Conservation (phyloP, 2,888 invertebrate species). For the Erebia palarica region DNA sequence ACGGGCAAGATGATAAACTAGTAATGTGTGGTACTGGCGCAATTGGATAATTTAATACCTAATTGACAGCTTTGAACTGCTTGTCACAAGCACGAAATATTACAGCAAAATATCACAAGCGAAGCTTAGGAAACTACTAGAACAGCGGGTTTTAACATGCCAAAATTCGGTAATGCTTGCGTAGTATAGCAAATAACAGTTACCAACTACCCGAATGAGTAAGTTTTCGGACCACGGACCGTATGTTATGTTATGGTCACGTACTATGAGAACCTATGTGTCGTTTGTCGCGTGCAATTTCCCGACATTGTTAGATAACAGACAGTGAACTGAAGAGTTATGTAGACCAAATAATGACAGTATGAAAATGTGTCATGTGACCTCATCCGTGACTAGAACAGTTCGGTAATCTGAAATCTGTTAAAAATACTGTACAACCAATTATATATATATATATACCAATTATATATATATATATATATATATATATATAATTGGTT, state of each 20-base stretch:
- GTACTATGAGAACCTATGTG: constrained; percentile 4
- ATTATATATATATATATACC: no score
- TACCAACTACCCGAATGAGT: neutral
- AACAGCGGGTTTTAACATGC: constrained; percentile 10
- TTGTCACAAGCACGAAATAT: constrained; percentile 12
- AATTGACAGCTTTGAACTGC: neutral
- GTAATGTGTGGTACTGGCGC: no score
- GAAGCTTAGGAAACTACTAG: constrained; percentile 16
- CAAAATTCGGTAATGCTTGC: constrained; percentile 19
- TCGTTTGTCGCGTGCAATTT: constrained; percentile 30
- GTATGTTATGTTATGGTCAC: constrained; percentile 25
- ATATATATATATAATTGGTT: no score
- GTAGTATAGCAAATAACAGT: constrained; percentile 18
- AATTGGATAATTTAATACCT: neutral
- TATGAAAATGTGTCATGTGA: constrained; percentile 39
- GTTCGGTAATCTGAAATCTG: constrained; percentile 13
- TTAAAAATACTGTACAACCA: no score
- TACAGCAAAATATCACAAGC: constrained; percentile 4
- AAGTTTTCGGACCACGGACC: constrained; percentile 26
- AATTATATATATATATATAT: no score
- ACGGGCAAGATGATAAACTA: no score
- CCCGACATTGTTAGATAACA: constrained; percentile 37
- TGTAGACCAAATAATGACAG: constrained; percentile 36
- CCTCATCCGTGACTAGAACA: constrained; percentile 36
- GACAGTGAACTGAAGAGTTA: constrained; percentile 34